Evolutionary conservation across 2,797 vertebrate species (phyloP).

Genomic region (Pantherophis vulpinus): DNA sequence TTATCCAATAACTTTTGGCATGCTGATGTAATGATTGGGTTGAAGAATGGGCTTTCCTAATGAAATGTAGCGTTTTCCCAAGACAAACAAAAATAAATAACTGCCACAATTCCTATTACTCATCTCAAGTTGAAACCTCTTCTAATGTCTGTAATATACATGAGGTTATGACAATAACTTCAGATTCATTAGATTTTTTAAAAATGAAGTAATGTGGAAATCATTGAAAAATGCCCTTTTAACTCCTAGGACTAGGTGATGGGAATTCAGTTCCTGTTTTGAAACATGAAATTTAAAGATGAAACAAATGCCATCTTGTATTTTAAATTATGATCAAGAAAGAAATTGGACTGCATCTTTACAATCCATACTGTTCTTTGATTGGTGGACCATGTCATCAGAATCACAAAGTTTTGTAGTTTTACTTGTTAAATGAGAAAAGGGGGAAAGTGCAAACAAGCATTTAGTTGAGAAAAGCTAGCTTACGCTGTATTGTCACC

Average conservation of each 20-base stretch:
- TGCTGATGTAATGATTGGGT: background rate
- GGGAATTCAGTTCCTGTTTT: background rate
- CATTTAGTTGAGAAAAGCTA: background rate
- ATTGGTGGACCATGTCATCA: background rate
- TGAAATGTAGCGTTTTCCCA: background rate
- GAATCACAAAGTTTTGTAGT: background rate
- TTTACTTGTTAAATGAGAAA: background rate
- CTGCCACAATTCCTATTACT: background rate
- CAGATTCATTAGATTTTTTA: slow-evolving; percentile 11
- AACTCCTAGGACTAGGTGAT: background rate
- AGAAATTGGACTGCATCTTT: too few species aligned
- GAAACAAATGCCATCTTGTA: background rate
- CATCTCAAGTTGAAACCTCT: background rate
- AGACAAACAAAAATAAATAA: background rate
- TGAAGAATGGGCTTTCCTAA: background rate
- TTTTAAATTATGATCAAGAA: background rate
- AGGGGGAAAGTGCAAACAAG: background rate
- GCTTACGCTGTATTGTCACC: background rate
- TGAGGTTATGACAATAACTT: background rate
- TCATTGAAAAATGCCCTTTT: background rate
- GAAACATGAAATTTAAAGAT: background rate
- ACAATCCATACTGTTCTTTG: background rate
- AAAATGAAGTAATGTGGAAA: slow-evolving; percentile 4
- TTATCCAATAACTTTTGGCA: background rate
- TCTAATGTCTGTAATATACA: background rate